Conservation (phyloP, 2,113 vertebrate genomes). For the human region DNA sequence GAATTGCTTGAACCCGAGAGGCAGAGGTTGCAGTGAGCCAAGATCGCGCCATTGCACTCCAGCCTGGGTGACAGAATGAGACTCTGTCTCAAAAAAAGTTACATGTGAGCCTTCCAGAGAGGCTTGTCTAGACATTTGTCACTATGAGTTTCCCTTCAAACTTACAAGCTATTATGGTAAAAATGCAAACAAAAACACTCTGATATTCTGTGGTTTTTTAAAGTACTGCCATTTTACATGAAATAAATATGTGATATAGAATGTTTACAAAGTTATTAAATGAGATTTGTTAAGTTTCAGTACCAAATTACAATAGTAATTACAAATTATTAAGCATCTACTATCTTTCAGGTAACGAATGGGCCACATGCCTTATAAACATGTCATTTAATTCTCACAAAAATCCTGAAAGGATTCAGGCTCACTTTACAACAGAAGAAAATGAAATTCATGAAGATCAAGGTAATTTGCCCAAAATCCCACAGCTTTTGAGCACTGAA, state of each 20-base stretch:
- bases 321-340: neutral
- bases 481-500: neutral
- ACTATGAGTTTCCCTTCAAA: neutral
- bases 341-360: neutral
- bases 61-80: no score
- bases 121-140: neutral
- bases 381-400: no score
- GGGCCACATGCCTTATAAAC: neutral
- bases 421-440: no score
- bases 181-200: neutral
- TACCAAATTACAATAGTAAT: neutral
- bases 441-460: no score
- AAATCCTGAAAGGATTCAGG: no score
- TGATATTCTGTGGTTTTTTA: neutral
- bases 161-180: neutral
- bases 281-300: neutral
- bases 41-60: no score
- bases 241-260: neutral
- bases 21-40: no score
- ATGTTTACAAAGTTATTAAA: neutral
- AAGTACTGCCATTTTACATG: neutral
- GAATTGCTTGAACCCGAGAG: no score
- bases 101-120: neutral
- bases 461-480: neutral
- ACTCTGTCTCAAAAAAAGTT: neutral